Percentiles rank a stretch among this genome's conserved stretches.
These are phyloP conservation scores for Atta colombica DNA, from an alignment of 1,140 invertebrate species.

Conservation along the genomic window DNA sequence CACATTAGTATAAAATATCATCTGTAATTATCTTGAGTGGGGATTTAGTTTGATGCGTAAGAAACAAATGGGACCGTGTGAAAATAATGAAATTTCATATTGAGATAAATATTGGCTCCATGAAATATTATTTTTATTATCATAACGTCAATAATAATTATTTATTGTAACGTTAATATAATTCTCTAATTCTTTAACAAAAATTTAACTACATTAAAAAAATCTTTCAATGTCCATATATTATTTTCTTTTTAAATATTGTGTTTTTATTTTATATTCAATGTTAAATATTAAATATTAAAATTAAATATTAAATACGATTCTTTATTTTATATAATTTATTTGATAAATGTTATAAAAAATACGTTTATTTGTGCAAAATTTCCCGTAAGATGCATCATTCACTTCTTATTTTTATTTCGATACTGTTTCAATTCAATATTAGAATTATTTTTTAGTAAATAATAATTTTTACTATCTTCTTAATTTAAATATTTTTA, in stretches of 20 bases:
- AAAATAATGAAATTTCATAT: not conserved
- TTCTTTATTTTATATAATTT: slow-evolving; percentile 1
- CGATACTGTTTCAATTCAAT: not conserved
- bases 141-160: not conserved
- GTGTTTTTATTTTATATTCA: not conserved
- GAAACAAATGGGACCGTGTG: not conserved
- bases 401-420: not conserved
- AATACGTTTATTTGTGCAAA: not conserved
- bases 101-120: not conserved
- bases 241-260: not conserved
- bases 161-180: not conserved
- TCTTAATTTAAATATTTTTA: not conserved
- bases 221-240: not conserved
- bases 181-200: not conserved
- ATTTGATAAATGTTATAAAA: not conserved
- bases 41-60: not conserved
- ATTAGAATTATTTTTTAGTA: not conserved
- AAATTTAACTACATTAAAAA: not conserved
- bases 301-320: not conserved
- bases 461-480: not conserved
- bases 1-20: not conserved
- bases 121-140: slow-evolving; percentile 57
- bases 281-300: not conserved
- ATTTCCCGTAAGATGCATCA: not conserved
- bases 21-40: not conserved